phyloP scores from a whole-genome alignment of 2,797 vertebrate species.

The Enteromius argenteus region DNA sequence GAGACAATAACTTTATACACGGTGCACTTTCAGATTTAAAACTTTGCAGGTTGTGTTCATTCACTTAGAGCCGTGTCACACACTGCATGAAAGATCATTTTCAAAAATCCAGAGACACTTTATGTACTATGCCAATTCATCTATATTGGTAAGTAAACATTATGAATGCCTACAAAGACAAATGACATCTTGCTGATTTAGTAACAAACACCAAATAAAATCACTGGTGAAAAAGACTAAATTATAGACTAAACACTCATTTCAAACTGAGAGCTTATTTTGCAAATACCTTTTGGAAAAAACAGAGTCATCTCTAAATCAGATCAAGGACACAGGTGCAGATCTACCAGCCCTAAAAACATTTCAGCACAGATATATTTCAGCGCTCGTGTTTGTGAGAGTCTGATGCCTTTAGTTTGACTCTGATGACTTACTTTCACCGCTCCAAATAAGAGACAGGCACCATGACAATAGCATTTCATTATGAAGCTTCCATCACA shows the following conservation, averaged over 20 bases:
- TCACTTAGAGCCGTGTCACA: no score
- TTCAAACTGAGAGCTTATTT: not conserved
- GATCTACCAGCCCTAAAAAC: not conserved
- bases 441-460: not conserved
- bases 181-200: not conserved
- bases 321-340: slow-evolving; percentile 3
- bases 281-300: not conserved
- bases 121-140: not conserved
- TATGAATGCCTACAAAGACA: not conserved
- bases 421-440: slow-evolving; percentile 18
- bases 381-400: not conserved
- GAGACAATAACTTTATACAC: no score
- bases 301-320: not conserved
- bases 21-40: no score
- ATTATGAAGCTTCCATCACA: not conserved
- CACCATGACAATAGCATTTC: slow-evolving; percentile 25
- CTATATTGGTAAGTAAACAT: not conserved
- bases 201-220: not conserved
- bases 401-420: slow-evolving; percentile 3
- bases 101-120: no score
- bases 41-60: no score
- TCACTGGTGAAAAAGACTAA: not conserved
- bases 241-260: not conserved
- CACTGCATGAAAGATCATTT: no score
- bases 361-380: not conserved